These are phyloP conservation scores for Bombus waltoni DNA, from an alignment of 1,140 invertebrate genomes.

Conservation along the genomic window DNA sequence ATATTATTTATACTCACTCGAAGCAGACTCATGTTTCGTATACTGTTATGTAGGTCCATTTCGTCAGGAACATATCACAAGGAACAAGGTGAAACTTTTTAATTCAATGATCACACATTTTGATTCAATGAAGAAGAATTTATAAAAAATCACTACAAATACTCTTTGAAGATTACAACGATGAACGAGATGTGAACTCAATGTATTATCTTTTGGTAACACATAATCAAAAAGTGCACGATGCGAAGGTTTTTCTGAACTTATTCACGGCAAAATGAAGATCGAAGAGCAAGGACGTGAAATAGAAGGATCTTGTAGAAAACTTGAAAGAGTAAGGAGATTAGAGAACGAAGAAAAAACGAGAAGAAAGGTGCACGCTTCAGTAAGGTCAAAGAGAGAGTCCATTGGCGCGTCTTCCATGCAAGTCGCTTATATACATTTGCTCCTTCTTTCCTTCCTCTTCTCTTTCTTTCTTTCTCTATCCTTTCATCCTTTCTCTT, in stretches of 20 bases:
- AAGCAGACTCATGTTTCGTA: constrained; percentile 74
- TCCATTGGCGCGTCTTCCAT: constrained; percentile 73
- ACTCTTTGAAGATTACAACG: background rate
- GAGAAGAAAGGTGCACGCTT: constrained; percentile 74
- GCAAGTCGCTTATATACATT: constrained; percentile 77
- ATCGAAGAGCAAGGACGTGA: constrained; percentile 45
- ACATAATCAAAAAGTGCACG: constrained; percentile 4
- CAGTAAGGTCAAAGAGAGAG: constrained; percentile 80
- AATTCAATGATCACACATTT: constrained; percentile 43
- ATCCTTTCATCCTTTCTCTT: constrained; percentile 26
- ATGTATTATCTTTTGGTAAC: constrained; percentile 6
- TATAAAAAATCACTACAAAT: background rate
- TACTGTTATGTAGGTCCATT: constrained; percentile 26
- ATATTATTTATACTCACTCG: constrained; percentile 72
- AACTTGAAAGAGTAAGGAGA: constrained; percentile 35
- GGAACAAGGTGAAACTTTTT: constrained; percentile 1
- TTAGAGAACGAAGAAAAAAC: constrained; percentile 50
- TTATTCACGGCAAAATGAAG: constrained; percentile 36
- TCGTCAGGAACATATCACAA: constrained; percentile 58
- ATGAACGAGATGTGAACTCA: background rate
- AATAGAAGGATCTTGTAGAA: constrained; percentile 46
- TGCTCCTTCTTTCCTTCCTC: constrained; percentile 54
- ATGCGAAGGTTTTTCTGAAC: constrained; percentile 8
- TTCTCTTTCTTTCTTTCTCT: constrained; percentile 44
- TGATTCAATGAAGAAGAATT: background rate